A percentile compares a stretch with the other conserved stretches of the same genome.
Evolutionary conservation across 2,797 vertebrate species (phyloP).

Genomic region (Choloepus didactylus): DNA sequence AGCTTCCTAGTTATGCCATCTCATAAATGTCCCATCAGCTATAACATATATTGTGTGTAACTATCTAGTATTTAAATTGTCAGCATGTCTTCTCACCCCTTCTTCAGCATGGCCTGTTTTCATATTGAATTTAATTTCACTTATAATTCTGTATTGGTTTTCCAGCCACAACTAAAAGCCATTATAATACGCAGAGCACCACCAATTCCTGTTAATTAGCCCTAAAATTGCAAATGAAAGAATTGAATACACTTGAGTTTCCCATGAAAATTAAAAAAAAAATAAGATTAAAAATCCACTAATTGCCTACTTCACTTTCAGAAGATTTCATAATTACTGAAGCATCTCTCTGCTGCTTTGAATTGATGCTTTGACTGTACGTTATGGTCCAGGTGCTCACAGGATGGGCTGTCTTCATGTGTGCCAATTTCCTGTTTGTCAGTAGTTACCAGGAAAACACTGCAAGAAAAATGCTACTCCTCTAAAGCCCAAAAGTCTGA

Average conservation of each 20-base stretch:
- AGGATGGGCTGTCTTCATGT: not conserved
- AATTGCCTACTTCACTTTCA: slow-evolving; percentile 72
- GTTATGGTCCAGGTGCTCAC: slow-evolving; percentile 57
- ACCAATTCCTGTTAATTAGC: slow-evolving; percentile 73
- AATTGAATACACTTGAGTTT: slow-evolving; percentile 78
- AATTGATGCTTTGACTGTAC: slow-evolving; percentile 38
- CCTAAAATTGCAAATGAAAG: slow-evolving; percentile 74
- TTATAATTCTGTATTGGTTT: slow-evolving; percentile 65
- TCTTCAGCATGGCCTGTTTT: slow-evolving; percentile 25
- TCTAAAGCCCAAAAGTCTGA: not conserved
- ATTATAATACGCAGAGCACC: slow-evolving; percentile 65
- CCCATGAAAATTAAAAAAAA: slow-evolving; percentile 72
- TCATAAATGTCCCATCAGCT: slow-evolving; percentile 20
- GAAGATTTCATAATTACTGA: slow-evolving; percentile 70
- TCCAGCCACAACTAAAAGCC: slow-evolving; percentile 43
- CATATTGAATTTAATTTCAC: slow-evolving; percentile 63
- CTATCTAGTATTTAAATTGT: slow-evolving; percentile 21
- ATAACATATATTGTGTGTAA: not conserved
- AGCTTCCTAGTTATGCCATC: not conserved
- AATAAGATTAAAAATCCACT: slow-evolving; percentile 75
- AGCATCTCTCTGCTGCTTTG: slow-evolving; percentile 56
- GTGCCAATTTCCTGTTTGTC: slow-evolving; percentile 46
- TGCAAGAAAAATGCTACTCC: not conserved
- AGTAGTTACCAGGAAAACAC: not conserved
- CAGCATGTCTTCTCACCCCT: not conserved